A percentile compares a stretch with the other conserved stretches of the same genome.
phyloP scores from a whole-genome alignment of 2,797 vertebrate species.

The Podargus strigoides region DNA sequence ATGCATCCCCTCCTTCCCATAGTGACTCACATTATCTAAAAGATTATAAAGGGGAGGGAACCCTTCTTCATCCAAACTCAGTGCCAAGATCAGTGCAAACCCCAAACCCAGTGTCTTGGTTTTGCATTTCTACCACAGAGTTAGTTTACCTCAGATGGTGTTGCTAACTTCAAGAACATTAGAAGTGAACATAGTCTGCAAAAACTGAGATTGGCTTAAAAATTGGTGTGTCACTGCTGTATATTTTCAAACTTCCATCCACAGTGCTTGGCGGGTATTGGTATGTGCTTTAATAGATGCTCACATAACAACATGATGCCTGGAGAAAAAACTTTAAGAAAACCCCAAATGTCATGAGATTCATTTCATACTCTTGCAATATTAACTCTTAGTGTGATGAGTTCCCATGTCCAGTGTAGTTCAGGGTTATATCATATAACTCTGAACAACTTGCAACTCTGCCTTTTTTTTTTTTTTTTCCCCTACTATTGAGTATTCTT shows the following conservation, averaged over 20 bases:
- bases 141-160: neutral
- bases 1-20: neutral
- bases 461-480: neutral
- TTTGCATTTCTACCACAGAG: neutral
- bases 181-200: neutral
- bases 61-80: neutral
- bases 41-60: neutral
- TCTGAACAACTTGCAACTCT: neutral
- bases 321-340: slow-evolving; percentile 56
- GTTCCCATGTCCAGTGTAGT: neutral
- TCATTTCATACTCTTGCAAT: slow-evolving; percentile 2
- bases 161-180: neutral
- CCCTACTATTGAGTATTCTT: neutral
- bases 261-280: neutral
- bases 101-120: neutral
- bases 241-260: neutral
- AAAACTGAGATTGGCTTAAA: neutral
- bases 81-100: neutral
- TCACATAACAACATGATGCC: slow-evolving; percentile 62
- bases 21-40: neutral
- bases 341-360: neutral
- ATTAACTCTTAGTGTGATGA: neutral
- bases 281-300: neutral
- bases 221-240: neutral
- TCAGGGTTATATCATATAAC: slow-evolving; percentile 10